phyloP scores from a whole-genome alignment of 2,113 vertebrate species.

The Sebastes fasciatus region DNA sequence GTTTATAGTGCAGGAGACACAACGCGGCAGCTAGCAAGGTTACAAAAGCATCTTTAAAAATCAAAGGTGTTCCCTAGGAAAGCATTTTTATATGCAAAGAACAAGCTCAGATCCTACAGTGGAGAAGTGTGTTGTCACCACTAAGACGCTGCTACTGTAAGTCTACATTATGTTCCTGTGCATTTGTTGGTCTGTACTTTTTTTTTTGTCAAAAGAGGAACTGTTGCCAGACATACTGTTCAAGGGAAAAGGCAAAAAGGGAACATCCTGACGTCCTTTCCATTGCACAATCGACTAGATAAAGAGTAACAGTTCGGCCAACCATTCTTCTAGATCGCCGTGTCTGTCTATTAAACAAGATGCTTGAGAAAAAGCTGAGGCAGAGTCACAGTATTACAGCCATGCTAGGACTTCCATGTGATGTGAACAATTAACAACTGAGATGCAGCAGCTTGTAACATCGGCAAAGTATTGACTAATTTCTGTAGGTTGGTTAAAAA shows the following conservation, averaged over 20 bases:
- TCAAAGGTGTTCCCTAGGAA: slow-evolving; percentile 39
- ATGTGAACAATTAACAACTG: slow-evolving; percentile 39
- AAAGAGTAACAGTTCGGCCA: slow-evolving; percentile 50
- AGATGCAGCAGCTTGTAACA: slow-evolving; percentile 41
- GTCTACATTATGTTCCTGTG: slow-evolving; percentile 17
- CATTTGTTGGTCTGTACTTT: slow-evolving; percentile 9
- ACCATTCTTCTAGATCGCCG: not conserved
- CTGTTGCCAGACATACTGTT: slow-evolving; percentile 47
- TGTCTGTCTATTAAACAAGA: slow-evolving; percentile 30
- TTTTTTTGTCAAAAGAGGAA: slow-evolving; percentile 41
- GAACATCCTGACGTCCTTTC: slow-evolving; percentile 15
- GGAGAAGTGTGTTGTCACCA: slow-evolving; percentile 8
- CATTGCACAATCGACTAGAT: slow-evolving; percentile 1
- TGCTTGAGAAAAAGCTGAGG: slow-evolving; percentile 37
- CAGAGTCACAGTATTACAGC: slow-evolving; percentile 64
- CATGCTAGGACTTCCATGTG: slow-evolving; percentile 24
- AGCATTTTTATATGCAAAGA: slow-evolving; percentile 35
- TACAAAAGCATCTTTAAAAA: slow-evolving; percentile 51
- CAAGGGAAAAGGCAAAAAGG: slow-evolving; percentile 36
- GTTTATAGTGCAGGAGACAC: slow-evolving; percentile 55
- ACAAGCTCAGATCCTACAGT: slow-evolving; percentile 34
- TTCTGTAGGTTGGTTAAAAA: slow-evolving; percentile 36
- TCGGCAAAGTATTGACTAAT: slow-evolving; percentile 23
- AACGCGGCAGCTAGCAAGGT: slow-evolving; percentile 59
- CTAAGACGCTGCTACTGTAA: slow-evolving; percentile 41